phyloP scores from a whole-genome alignment of 2,113 vertebrate genomes.

The Lucifuga dentata region DNA sequence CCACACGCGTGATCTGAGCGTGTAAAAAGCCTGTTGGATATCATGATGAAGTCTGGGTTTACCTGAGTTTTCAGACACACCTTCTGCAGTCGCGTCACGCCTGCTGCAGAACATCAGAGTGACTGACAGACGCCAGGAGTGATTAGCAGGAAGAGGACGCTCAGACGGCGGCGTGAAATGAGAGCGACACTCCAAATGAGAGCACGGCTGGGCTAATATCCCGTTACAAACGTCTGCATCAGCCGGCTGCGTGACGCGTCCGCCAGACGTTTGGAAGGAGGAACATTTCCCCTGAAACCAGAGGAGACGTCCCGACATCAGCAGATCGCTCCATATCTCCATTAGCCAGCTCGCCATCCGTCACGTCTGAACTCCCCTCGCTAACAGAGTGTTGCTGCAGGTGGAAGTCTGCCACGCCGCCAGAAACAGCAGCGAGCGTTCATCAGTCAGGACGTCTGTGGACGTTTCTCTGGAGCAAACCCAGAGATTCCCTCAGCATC shows the following conservation, averaged over 20 bases:
- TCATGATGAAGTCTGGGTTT: conserved; percentile 59
- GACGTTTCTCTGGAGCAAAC: no score
- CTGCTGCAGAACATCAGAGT: conserved; percentile 62
- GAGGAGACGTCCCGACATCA: conserved; percentile 32
- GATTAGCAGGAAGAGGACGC: conserved; percentile 73
- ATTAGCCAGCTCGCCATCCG: conserved; percentile 50
- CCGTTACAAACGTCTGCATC: conserved; percentile 72
- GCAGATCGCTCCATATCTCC: conserved; percentile 27
- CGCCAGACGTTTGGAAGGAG: conserved; percentile 40
- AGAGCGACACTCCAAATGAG: conserved; percentile 76
- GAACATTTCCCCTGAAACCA: conserved; percentile 35
- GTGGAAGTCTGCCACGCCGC: no score
- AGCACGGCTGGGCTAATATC: conserved; percentile 77
- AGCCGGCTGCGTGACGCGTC: conserved; percentile 58
- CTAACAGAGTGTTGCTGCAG: conserved; percentile 21
- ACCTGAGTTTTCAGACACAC: conserved; percentile 43
- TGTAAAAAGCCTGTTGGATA: conserved; percentile 68
- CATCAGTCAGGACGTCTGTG: no score
- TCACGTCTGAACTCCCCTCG: conserved; percentile 37
- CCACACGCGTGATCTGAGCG: no score
- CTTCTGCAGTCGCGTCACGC: conserved; percentile 42
- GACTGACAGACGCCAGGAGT: conserved; percentile 79
- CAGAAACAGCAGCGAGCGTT: no score
- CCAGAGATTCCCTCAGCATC: no score
- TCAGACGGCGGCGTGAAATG: conserved; percentile 80